phyloP scores from a whole-genome alignment of 1,140 invertebrate species.

The Drosophila gunungcola region DNA sequence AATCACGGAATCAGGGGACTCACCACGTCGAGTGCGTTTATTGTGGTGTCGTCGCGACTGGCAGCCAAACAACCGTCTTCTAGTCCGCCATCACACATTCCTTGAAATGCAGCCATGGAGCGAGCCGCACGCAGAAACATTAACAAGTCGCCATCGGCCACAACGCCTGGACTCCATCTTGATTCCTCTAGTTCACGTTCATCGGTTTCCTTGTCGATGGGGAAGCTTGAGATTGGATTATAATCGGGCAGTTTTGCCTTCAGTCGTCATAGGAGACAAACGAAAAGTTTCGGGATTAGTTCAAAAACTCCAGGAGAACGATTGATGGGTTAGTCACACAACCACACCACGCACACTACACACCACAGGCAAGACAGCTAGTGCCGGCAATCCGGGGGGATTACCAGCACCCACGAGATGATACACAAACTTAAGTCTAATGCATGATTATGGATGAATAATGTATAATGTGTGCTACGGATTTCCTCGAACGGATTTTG shows the following conservation, averaged over 20 bases:
- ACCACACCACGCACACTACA: constrained; percentile 43
- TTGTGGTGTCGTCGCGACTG: constrained; percentile 98
- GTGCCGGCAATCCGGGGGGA: constrained; percentile 26
- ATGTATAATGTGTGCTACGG: constrained; percentile 68
- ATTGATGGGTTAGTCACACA: constrained; percentile 69
- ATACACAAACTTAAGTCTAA: constrained; percentile 70
- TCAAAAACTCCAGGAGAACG: constrained; percentile 61
- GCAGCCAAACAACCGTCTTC: constrained; percentile 98
- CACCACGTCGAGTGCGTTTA: constrained; percentile 97
- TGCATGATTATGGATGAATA: constrained; percentile 80
- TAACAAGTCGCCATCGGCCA: constrained; percentile 96
- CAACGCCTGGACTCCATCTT: constrained; percentile 96
- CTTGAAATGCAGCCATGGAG: constrained; percentile 95
- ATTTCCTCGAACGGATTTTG: constrained; percentile 26
- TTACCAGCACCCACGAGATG: constrained; percentile 35
- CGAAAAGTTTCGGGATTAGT: constrained; percentile 76
- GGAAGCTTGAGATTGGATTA: constrained; percentile 85
- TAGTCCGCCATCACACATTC: constrained; percentile 99
- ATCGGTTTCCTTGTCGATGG: constrained; percentile 84
- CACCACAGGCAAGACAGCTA: constrained; percentile 51
- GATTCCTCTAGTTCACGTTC: constrained; percentile 90
- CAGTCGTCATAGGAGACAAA: constrained; percentile 81
- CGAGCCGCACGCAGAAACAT: constrained; percentile 98
- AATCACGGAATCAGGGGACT: constrained; percentile 57
- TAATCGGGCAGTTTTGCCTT: constrained; percentile 85